Evolutionary conservation across 1,140 invertebrate species (phyloP).

Genomic region (Nephotettix cincticeps): DNA sequence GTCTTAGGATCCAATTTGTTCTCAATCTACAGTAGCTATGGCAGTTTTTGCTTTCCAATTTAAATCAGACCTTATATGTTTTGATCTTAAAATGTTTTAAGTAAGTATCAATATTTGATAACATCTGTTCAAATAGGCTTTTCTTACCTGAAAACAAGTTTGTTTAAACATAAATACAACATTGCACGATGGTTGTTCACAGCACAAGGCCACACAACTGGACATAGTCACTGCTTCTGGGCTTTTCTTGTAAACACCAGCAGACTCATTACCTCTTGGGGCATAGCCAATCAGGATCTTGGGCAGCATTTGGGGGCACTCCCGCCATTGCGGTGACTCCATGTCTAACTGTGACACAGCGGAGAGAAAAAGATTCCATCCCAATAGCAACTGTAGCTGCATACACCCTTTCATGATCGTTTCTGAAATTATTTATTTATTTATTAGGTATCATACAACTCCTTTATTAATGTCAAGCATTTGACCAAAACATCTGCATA

Average conservation of each 20-base stretch:
- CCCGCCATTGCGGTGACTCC: constrained; percentile 21
- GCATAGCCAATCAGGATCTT: constrained; percentile 36
- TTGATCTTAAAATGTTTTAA: background rate
- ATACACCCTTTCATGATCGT: background rate
- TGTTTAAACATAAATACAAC: constrained; percentile 73
- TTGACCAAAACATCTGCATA: too few relatives aligned
- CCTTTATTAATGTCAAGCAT: too few relatives aligned
- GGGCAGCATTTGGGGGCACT: constrained; percentile 33
- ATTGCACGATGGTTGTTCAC: constrained; percentile 65
- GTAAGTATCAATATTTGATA: too few relatives aligned
- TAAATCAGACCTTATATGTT: background rate
- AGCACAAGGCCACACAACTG: constrained; percentile 72
- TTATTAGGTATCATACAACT: too few relatives aligned
- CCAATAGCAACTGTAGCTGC: background rate
- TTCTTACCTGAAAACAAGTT: constrained; percentile 69
- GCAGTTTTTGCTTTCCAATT: too few relatives aligned
- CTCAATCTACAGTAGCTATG: too few relatives aligned
- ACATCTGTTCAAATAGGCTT: background rate
- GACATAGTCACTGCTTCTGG: constrained; percentile 54
- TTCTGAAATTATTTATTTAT: too few relatives aligned
- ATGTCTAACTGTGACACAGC: constrained; percentile 21
- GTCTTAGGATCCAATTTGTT: too few relatives aligned
- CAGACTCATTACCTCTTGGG: constrained; percentile 57
- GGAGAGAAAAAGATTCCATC: background rate
- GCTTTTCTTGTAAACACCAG: constrained; percentile 60